phyloP scores from a whole-genome alignment of 2,113 vertebrate species.

The Caracal caracal region DNA sequence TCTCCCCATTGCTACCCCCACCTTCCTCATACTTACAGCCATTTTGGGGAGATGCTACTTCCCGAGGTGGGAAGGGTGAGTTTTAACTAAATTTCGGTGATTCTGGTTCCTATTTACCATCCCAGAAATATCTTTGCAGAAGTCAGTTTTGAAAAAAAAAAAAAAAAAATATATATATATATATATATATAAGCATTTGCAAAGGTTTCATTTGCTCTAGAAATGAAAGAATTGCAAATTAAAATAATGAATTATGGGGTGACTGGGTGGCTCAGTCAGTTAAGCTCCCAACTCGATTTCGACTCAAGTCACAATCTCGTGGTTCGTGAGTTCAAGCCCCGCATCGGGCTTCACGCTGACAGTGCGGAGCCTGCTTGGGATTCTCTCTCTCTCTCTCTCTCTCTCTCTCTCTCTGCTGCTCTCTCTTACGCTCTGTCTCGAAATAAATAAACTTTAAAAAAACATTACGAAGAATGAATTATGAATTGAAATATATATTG shows the following conservation, averaged over 20 bases:
- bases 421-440: no score
- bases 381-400: no score
- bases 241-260: not conserved
- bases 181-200: not conserved
- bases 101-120: not conserved
- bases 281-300: no score
- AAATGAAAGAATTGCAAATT: not conserved
- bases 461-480: not conserved
- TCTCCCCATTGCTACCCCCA: not conserved
- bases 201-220: not conserved
- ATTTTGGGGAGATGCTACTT: not conserved
- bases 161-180: no score
- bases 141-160: not conserved
- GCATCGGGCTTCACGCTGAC: no score
- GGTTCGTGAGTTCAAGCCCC: no score
- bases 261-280: no score
- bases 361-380: no score
- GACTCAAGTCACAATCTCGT: no score
- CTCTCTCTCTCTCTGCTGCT: no score
- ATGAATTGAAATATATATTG: not conserved
- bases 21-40: not conserved
- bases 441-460: no score
- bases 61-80: not conserved
- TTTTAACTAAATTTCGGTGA: not conserved
- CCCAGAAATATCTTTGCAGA: not conserved